Evolutionary conservation across 2,797 vertebrate genomes (phyloP), one percentile per base, ranked within the genome.

Genomic region (Lophotriccus pileatus): DNA sequence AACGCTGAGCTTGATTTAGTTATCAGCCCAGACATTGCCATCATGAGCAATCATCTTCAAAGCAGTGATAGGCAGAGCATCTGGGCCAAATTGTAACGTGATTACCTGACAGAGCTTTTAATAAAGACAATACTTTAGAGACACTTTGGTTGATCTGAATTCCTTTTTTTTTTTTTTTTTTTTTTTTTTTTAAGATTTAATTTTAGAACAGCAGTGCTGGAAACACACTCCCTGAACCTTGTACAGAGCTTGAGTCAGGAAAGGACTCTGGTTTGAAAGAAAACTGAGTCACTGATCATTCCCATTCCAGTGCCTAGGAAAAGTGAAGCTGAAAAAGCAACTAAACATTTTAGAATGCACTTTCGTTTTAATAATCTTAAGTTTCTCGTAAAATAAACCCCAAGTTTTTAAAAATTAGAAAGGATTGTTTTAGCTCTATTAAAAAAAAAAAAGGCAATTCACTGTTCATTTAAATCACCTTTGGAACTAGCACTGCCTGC

Each of bases 91-190:
- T 9, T 59, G 67, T 69, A 81, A 81, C 11, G 1, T 77, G 59
- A 76, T 73, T 79, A 94, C 74, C 77, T 82, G 83, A 39, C 68
- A 70, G 28, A 55, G 55, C 66, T 77, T 90, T 91, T 93, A 94
- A 86, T 88, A 93, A 95, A 93, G 90, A 68, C 70, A 94, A 81
- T 84, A 87, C 87, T 94, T 91, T 30, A 79, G 85, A 84, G 90
- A 88, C 83, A 32, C 43, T 90, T 72, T 2, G 28, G 62, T 41
- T 59, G 63, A 53, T 74, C n/a, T 37, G 44, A 67, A 17, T 70
- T 50, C 8, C 15, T 27, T 49, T 16, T 49, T 55, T 10, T 46
- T 44, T 53, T 15, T 58, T 36, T 21, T 36, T 39, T n/a, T 34
- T 41, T 37, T 62, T 43, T 50, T 55, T 50, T 2, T 6, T n/a